Conservation (phyloP, 2,113 vertebrate species). For the Coregonus clupeaformis region DNA sequence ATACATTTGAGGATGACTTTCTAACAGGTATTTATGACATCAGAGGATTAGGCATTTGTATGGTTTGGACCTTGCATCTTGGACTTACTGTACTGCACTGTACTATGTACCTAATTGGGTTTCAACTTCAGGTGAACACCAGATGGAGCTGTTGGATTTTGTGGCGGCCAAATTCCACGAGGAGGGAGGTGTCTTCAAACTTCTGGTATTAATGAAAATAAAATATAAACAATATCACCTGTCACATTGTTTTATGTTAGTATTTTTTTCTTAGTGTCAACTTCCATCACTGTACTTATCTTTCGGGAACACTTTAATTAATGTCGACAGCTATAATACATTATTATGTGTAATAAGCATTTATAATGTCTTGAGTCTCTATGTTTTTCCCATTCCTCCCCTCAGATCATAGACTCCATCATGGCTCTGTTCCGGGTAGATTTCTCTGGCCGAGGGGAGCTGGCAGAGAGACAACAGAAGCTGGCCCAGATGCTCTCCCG, state of each 20-base stretch:
- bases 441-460: slow-evolving; percentile 93
- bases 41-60: not conserved
- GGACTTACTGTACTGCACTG: not conserved
- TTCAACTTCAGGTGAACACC: slow-evolving; percentile 72
- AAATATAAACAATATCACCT: slow-evolving; percentile 5
- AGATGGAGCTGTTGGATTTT: slow-evolving; percentile 80
- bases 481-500: slow-evolving; percentile 97
- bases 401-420: slow-evolving; percentile 95
- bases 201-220: slow-evolving; percentile 75
- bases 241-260: not conserved
- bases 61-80: not conserved
- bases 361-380: too few species aligned
- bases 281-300: not conserved
- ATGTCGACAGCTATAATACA: not conserved
- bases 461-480: slow-evolving; percentile 97
- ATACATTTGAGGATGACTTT: not conserved
- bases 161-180: slow-evolving; percentile 87
- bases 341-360: not conserved
- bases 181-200: slow-evolving; percentile 93
- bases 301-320: not conserved
- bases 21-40: not conserved
- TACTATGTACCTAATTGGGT: not conserved
- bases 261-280: not conserved
- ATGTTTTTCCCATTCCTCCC: not conserved
- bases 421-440: slow-evolving; percentile 98